phyloP scores from a whole-genome alignment of 2,113 vertebrate species.

The Entomyzon cyanotis region DNA sequence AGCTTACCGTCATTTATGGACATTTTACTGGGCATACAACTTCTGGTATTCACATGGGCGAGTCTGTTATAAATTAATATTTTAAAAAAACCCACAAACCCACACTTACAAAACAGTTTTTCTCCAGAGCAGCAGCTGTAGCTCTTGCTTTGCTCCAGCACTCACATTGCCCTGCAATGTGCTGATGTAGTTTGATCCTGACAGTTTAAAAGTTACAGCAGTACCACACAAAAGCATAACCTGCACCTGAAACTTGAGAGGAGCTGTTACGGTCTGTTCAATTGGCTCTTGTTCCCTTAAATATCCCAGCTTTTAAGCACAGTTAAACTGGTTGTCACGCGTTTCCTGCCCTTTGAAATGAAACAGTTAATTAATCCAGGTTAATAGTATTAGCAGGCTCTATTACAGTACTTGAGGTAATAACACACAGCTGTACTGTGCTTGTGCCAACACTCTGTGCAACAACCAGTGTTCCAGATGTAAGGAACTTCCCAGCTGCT shows the following conservation, averaged over 20 bases:
- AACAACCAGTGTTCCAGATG: neutral
- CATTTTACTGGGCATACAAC: neutral
- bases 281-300: neutral
- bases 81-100: neutral
- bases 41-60: neutral
- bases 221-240: neutral
- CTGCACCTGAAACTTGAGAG: neutral
- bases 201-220: neutral
- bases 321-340: neutral
- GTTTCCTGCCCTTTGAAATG: neutral
- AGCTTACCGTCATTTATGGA: neutral
- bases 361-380: neutral
- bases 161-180: rapidly evolving
- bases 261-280: neutral
- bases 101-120: neutral
- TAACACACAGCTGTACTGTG: neutral
- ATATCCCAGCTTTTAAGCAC: neutral
- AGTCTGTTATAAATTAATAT: neutral
- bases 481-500: neutral
- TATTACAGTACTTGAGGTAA: neutral
- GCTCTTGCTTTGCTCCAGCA: neutral
- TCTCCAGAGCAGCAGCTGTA: neutral
- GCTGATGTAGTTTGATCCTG: neutral
- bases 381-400: neutral
- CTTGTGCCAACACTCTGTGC: neutral